Evolutionary conservation across 2,888 invertebrate genomes (phyloP).

Genomic region (Macaria notata): DNA sequence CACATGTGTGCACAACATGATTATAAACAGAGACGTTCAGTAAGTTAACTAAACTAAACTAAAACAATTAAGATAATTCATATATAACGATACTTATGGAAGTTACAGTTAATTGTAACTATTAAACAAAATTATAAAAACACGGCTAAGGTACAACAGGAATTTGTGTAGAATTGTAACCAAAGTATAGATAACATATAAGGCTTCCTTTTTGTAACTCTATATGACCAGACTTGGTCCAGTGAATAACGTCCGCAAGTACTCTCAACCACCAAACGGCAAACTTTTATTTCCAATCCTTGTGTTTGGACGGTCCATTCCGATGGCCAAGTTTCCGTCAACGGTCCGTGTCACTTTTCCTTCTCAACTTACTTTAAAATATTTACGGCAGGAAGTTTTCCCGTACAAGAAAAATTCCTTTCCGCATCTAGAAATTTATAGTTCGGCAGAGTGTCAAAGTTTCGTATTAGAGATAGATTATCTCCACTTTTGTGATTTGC

Average conservation of each 20-base stretch:
- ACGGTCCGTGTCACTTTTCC: slow-evolving; percentile 75
- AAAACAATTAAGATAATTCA: too few species aligned
- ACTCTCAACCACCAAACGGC: slow-evolving; percentile 35
- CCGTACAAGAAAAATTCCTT: slow-evolving; percentile 61
- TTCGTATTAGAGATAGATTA: slow-evolving; percentile 45
- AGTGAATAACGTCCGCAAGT: neutral
- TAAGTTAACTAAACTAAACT: too few species aligned
- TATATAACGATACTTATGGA: too few species aligned
- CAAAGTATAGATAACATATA: too few species aligned
- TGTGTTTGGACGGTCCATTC: slow-evolving; percentile 72
- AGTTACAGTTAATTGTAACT: too few species aligned
- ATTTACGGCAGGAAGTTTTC: slow-evolving; percentile 74
- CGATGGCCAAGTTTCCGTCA: slow-evolving; percentile 56
- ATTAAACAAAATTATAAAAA: too few species aligned
- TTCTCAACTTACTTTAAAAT: slow-evolving; percentile 77
- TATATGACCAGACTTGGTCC: neutral
- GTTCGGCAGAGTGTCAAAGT: slow-evolving; percentile 63
- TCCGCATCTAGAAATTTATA: slow-evolving; percentile 60
- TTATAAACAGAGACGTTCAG: too few species aligned
- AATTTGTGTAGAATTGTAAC: too few species aligned
- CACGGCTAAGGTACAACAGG: too few species aligned
- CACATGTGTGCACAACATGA: too few species aligned
- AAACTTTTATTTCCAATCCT: slow-evolving; percentile 75
- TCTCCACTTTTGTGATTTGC: slow-evolving; percentile 33
- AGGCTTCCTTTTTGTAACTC: too few species aligned